phyloP scores from a whole-genome alignment of 1,140 invertebrate genomes.

The Rhagoletis zephyria region DNA sequence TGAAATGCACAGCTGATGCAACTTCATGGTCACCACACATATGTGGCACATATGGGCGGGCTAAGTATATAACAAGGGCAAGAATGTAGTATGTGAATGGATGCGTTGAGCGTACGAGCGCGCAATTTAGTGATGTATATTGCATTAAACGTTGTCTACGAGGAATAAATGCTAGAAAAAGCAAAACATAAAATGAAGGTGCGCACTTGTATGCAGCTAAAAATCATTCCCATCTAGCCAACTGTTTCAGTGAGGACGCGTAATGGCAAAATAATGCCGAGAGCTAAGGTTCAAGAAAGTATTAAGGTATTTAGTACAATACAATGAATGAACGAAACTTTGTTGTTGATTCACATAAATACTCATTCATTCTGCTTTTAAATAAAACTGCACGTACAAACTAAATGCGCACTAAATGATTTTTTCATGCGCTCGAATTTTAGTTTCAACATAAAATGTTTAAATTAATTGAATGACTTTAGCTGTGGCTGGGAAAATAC shows the following conservation, averaged over 20 bases:
- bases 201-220: no score
- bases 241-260: neutral
- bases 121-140: no score
- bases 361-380: neutral
- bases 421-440: constrained; percentile 2
- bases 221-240: neutral
- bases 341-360: neutral
- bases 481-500: constrained; percentile 30
- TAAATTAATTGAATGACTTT: constrained; percentile 3
- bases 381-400: constrained; percentile 1
- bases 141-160: neutral
- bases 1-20: constrained; percentile 19
- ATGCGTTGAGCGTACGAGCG: no score
- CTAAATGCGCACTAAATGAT: neutral
- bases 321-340: neutral
- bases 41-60: constrained; percentile 40
- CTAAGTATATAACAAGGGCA: neutral
- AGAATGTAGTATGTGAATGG: neutral
- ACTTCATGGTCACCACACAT: constrained; percentile 38
- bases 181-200: neutral
- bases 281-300: neutral
- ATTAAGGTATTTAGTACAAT: neutral
- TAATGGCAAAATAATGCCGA: constrained; percentile 26
- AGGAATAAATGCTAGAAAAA: neutral
- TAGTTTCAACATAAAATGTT: constrained; percentile 4